Evolutionary conservation across 2,797 vertebrate genomes (phyloP).

Genomic region (Pterois miles): DNA sequence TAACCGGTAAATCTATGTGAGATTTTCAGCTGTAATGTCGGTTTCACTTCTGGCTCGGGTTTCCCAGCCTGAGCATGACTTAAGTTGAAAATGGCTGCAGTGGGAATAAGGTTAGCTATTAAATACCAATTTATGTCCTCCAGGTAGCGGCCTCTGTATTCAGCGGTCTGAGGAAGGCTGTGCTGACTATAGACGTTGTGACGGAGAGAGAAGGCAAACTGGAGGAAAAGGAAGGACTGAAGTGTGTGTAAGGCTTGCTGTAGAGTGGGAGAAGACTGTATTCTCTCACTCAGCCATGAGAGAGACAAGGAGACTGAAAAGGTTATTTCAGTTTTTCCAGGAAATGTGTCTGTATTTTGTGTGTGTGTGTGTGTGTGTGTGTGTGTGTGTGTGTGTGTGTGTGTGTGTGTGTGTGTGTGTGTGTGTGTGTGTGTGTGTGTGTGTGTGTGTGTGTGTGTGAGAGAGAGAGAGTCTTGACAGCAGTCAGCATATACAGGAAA

Average conservation of each 20-base stretch:
- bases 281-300: constrained; percentile 64
- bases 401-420: constrained; percentile 7
- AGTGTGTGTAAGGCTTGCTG: constrained; percentile 20
- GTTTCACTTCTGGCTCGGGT: constrained; percentile 35
- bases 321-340: constrained; percentile 66
- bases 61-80: constrained; percentile 43
- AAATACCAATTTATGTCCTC: constrained; percentile 54
- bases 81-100: constrained; percentile 63
- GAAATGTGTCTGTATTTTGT: constrained; percentile 55
- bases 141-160: constrained; percentile 48
- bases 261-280: constrained; percentile 42
- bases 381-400: constrained; percentile 7
- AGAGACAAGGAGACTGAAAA: constrained; percentile 37
- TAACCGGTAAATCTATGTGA: constrained; percentile 20
- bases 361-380: constrained; percentile 2
- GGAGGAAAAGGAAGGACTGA: constrained; percentile 3
- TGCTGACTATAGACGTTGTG: constrained; percentile 32
- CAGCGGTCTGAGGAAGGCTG: constrained; percentile 19
- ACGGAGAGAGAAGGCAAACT: constrained; percentile 10
- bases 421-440: constrained; percentile 7
- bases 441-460: constrained; percentile 1
- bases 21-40: constrained; percentile 22
- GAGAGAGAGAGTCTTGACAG: constrained; percentile 47
- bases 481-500: constrained; percentile 70
- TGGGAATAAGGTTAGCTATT: constrained; percentile 61